phyloP scores from a whole-genome alignment of 2,888 invertebrate genomes.

The Uropetala carovei region DNA sequence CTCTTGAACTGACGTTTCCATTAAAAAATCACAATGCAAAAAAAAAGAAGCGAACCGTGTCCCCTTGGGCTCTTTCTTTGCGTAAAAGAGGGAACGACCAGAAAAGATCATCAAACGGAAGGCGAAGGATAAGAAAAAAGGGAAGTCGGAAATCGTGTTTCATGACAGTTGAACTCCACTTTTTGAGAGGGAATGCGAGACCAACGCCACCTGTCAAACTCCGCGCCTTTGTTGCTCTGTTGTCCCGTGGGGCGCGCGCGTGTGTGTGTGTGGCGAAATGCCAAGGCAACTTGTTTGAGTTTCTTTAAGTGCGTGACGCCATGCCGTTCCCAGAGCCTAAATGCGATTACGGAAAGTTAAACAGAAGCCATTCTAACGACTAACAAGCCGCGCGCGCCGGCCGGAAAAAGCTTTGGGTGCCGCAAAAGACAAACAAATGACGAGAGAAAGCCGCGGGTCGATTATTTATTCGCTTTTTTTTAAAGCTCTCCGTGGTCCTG shows the following conservation, averaged over 20 bases:
- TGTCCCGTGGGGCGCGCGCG: slow-evolving; percentile 8
- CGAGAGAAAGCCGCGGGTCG: not conserved
- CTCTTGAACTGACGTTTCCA: not conserved
- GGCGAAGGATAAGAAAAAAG: not conserved
- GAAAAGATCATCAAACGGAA: not conserved
- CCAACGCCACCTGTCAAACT: slow-evolving; percentile 20
- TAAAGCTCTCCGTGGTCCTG: not conserved
- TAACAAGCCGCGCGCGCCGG: not conserved
- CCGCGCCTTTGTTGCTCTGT: not conserved
- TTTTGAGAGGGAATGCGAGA: not conserved
- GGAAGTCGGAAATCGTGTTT: slow-evolving; percentile 5
- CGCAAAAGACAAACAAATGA: slow-evolving; percentile 2
- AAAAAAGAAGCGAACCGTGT: not conserved
- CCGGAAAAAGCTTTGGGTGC: not conserved
- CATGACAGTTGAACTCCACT: not conserved
- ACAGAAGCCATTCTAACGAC: slow-evolving; percentile 16
- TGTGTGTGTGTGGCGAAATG: slow-evolving; percentile 24
- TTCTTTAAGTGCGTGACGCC: slow-evolving; percentile 22
- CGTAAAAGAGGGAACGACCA: not conserved
- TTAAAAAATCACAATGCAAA: not conserved
- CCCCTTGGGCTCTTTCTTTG: not conserved
- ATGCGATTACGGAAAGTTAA: slow-evolving; percentile 29
- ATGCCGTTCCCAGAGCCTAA: slow-evolving; percentile 9
- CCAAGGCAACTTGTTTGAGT: slow-evolving; percentile 18
- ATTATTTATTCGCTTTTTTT: not conserved